Base-by-base conservation (phyloP, 2,113 vertebrate genomes). In the Stegastes partitus region DNA sequence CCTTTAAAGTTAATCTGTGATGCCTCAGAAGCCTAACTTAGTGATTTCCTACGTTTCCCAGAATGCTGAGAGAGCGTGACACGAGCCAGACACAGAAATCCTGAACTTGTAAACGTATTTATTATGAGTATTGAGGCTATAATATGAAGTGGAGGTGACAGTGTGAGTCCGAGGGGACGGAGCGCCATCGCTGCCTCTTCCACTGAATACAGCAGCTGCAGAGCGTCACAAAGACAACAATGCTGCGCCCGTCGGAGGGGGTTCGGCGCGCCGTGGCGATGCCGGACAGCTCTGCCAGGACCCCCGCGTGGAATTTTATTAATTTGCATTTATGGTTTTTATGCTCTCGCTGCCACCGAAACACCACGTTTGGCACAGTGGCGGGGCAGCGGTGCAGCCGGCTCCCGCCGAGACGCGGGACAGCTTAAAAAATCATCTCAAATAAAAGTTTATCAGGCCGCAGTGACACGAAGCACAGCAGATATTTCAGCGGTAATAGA, bases 141-240 rank as follows among this genome's bases (percentile, higher is more conserved):
- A 10, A 42, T 76, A 76, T 23, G 53, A 80, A 58, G 66, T 23
- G 49, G 78, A 69, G 68, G 72, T 77, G 83, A 77, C 68, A 19
- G 65, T 58, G 71, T 74, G 81, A 72, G 71, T 51, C 14, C 11
- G 73, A 77, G 62, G 66, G 68, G 50, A 47, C 56, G 39, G 39
- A 57, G 76, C 12, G 71, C 42, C 75, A 21, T 55, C 42, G 49
- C 78, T 5, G 71, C 75, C 57, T 74, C 49, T 8, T 63, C 63
- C 57, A 65, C 44, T 87, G 89, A 90, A 91, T 86, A 25, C 88
- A 90, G 87, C 91, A 93, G 91, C 91, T 92, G 91, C 91, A 82
- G 71, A 84, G 90, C 82, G 82, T 23, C 87, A 86, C 82, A 88
- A 89, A 92, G 92, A 90, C 91, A 91, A 92, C 91, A 93, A 93